A percentile compares a stretch with the other conserved stretches of the same genome.
Conservation (phyloP, 2,113 vertebrate species). For the Paracanthobrama guichenoti region DNA sequence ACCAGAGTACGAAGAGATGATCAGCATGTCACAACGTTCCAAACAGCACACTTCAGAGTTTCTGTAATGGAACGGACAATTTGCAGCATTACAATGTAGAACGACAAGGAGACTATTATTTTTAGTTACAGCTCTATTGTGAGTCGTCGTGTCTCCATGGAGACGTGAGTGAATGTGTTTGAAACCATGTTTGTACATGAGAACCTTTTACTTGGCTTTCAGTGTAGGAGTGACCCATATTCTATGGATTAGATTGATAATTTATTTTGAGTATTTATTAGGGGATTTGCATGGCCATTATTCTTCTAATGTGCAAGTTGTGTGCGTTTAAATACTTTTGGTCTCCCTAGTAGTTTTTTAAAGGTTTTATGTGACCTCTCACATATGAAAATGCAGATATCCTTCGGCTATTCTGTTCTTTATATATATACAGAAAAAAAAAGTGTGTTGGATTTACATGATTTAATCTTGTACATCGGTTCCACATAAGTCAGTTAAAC, state of each 20-base stretch:
- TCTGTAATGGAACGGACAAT: constrained; percentile 18
- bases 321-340: neutral
- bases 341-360: neutral
- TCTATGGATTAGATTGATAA: constrained; percentile 45
- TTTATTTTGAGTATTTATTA: constrained; percentile 43
- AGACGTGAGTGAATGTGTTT: neutral
- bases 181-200: neutral
- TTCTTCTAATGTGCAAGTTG: neutral
- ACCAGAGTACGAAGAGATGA: constrained; percentile 3
- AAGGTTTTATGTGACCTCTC: too few species aligned
- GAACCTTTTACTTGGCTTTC: constrained; percentile 27
- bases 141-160: constrained; percentile 14
- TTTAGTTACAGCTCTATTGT: constrained; percentile 7
- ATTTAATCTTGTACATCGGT: too few species aligned
- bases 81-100: neutral
- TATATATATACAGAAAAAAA: too few species aligned
- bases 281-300: neutral
- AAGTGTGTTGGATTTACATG: too few species aligned
- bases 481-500: too few species aligned
- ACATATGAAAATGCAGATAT: too few species aligned
- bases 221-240: constrained; percentile 38
- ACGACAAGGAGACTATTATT: constrained; percentile 6
- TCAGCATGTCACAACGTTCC: constrained; percentile 49
- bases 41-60: neutral
- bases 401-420: too few species aligned